A percentile compares a stretch with the other conserved stretches of the same genome.
phyloP scores from a whole-genome alignment of 2,113 vertebrate genomes.

The Oreochromis tanganicae region DNA sequence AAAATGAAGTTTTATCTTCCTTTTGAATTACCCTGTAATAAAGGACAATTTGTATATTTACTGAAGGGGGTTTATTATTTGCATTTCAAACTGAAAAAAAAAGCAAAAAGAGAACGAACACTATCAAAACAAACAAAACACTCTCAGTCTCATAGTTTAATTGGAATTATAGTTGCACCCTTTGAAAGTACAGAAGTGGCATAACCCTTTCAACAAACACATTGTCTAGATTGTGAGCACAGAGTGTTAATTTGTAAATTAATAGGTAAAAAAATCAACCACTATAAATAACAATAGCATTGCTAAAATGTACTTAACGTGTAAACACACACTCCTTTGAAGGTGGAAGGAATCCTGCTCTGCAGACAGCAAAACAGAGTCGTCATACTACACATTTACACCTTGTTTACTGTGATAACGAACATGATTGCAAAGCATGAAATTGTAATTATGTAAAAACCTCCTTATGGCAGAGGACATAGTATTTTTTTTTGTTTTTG shows the following conservation, averaged over 20 bases:
- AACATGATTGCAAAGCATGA: background rate
- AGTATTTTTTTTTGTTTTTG: background rate
- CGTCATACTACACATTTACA: background rate
- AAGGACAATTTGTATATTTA: background rate
- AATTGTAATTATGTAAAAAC: background rate
- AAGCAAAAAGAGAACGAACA: background rate
- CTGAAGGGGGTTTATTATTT: background rate
- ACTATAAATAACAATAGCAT: background rate
- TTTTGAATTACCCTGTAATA: background rate
- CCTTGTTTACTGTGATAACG: background rate
- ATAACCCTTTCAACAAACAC: background rate
- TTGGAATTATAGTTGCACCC: background rate
- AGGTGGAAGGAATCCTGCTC: background rate
- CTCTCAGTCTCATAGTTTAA: background rate
- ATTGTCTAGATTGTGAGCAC: background rate
- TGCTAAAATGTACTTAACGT: background rate
- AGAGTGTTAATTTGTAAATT: background rate
- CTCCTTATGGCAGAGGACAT: background rate
- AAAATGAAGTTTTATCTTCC: background rate
- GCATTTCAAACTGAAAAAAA: background rate
- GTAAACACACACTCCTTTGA: background rate
- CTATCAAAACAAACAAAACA: background rate
- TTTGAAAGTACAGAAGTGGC: background rate
- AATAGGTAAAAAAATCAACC: background rate
- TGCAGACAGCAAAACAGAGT: background rate